A percentile compares a stretch with the other conserved stretches of the same genome.
Evolutionary conservation across 2,888 invertebrate species (phyloP).

Genomic region (Sphaeridia pumilis): DNA sequence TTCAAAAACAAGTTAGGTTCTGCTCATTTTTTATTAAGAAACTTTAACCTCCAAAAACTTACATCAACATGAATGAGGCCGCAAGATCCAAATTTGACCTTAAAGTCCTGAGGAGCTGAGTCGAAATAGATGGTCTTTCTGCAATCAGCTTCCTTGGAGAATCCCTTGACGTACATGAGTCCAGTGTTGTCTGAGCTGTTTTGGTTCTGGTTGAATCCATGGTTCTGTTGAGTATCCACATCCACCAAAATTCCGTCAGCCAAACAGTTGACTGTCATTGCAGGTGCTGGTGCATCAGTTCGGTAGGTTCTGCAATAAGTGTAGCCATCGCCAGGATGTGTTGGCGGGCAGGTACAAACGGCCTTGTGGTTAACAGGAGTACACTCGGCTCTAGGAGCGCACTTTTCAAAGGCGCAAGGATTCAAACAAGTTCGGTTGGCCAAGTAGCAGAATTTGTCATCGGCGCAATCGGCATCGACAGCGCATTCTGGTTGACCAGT

Average conservation of each 20-base stretch:
- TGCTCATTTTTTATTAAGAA: too few species aligned
- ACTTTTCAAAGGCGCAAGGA: slow-evolving; percentile 62
- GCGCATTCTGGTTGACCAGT: slow-evolving; percentile 48
- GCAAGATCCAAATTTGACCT: slow-evolving; percentile 80
- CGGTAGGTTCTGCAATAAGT: slow-evolving; percentile 20
- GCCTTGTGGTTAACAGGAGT: slow-evolving; percentile 47
- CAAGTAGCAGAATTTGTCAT: slow-evolving; percentile 60
- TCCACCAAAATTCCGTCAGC: slow-evolving; percentile 84
- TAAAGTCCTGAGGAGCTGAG: slow-evolving; percentile 62
- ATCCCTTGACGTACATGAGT: slow-evolving; percentile 83
- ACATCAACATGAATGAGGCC: slow-evolving; percentile 82
- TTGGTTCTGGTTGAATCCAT: slow-evolving; percentile 6
- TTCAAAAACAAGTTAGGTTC: background rate
- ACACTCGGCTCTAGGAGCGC: slow-evolving; percentile 65
- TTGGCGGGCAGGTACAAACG: slow-evolving; percentile 25
- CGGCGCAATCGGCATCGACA: slow-evolving; percentile 53
- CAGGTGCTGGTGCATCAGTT: slow-evolving; percentile 62
- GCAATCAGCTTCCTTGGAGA: slow-evolving; percentile 85
- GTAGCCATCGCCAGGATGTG: slow-evolving; percentile 18
- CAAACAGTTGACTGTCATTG: slow-evolving; percentile 75
- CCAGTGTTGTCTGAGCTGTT: slow-evolving; percentile 68
- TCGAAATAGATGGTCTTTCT: slow-evolving; percentile 63
- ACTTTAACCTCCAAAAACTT: too few species aligned
- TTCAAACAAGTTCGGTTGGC: slow-evolving; percentile 61
- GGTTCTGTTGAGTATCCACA: slow-evolving; percentile 52